Conservation (phyloP, 1,140 invertebrate species). For the Drosophila takahashii region DNA sequence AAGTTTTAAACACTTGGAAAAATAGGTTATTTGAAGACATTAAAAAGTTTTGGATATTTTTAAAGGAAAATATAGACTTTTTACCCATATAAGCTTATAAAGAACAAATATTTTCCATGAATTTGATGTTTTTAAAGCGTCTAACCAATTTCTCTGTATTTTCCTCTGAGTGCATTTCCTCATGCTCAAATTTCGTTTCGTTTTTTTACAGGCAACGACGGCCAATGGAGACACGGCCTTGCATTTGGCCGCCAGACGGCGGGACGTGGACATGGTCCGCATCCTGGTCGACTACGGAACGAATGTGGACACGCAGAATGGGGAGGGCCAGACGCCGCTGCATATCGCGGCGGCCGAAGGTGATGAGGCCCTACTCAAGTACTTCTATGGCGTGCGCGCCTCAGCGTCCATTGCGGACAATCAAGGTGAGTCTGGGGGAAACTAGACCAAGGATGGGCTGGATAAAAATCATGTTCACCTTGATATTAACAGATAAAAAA, state of each 20-base stretch:
- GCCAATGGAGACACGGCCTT: conserved; percentile 94
- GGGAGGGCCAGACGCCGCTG: conserved; percentile 95
- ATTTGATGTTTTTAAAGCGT: neutral
- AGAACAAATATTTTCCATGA: too few relatives aligned
- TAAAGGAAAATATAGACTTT: too few relatives aligned
- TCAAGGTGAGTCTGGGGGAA: conserved; percentile 87
- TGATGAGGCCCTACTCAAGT: conserved; percentile 96
- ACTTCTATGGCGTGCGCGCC: conserved; percentile 96
- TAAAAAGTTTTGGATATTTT: neutral
- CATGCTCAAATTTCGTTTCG: conserved; percentile 31
- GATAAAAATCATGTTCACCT: neutral
- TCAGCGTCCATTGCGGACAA: conserved; percentile 97
- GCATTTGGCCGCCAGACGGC: conserved; percentile 94
- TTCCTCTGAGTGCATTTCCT: conserved; percentile 27
- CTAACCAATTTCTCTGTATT: neutral
- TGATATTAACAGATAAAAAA: neutral
- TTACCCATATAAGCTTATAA: too few relatives aligned
- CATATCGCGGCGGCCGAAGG: conserved; percentile 98
- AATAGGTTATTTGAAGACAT: neutral
- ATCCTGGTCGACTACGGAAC: conserved; percentile 97
- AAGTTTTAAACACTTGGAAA: conserved; percentile 10
- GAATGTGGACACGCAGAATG: conserved; percentile 94
- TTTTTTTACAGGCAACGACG: conserved; percentile 86
- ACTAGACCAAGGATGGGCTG: neutral
- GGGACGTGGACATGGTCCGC: conserved; percentile 96